Evolutionary conservation across 2,797 vertebrate species (phyloP), one percentile per base, ranked within the genome.

Genomic region (Alfaro cultratus): DNA sequence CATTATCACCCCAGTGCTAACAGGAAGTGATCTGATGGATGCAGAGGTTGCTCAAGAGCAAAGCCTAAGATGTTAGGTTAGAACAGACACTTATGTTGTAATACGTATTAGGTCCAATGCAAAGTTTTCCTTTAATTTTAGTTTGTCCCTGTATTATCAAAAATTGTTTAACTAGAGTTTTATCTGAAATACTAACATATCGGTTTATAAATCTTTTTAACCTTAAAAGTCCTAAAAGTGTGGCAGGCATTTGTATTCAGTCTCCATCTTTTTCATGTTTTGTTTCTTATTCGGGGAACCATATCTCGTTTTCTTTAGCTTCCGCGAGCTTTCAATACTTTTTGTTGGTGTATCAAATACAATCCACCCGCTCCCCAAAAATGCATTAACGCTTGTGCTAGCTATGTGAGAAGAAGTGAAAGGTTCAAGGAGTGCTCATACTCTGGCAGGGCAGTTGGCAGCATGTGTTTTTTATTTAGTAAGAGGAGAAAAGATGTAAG

Each of bases 381-480:
- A 71, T 29, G 43, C 68, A 45, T 45, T 45, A 45, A 71, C n/a
- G 41, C 26, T 29, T n/a, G 68, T 71, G 5, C 26, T 45, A 45
- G 41, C 36, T 13, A 39, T 26, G 21, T 68, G 36, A 68, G 36
- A 26, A 68, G 10, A 39, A 26, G 68, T 71, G 68, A 71, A 71
- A 45, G 15, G 41, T 45, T 71, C 68, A 9, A 43, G 68, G 68
- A 41, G 41, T 71, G 13, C 68, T 71, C 11, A 71, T 45, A 45
- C 68, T 45, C 68, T 71, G 41, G 68, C 64, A 43, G 64, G 36
- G 80, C 83, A 76, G 85, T 92, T 89, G 85, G 86, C 0, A 45
- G 84, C 94, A 94, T 92, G 89, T 94, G 94, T 85, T 88, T 94
- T 89, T 90, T 68, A 90, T 95, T 94, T 80, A 51, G 91, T 87